A percentile compares a stretch with the other conserved stretches of the same genome.
Conservation (phyloP, 2,888 invertebrate genomes). For the Geotrupes spiniger region DNA sequence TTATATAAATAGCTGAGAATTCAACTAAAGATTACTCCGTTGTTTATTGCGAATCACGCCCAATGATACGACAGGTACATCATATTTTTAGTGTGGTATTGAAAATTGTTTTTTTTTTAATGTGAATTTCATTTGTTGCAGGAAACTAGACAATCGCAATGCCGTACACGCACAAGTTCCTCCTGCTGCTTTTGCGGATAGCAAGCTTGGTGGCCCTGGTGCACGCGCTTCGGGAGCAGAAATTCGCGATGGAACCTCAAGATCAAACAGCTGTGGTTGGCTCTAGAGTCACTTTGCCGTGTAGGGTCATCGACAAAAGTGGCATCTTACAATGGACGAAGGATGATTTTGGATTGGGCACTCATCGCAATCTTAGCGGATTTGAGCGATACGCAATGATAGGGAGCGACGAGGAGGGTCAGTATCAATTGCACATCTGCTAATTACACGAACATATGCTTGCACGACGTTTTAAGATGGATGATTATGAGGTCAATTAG, state of each 20-base stretch:
- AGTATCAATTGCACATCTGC: conserved; percentile 35
- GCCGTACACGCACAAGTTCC: conserved; percentile 44
- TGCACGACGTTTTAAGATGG: not conserved
- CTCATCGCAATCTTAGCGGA: conserved; percentile 84
- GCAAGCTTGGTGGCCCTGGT: conserved; percentile 8
- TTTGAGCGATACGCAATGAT: conserved; percentile 95
- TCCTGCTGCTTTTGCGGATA: conserved; percentile 42
- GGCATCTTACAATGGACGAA: conserved; percentile 97
- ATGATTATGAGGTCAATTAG: no score
- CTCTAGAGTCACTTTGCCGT: conserved; percentile 83
- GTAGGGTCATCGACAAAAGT: conserved; percentile 81
- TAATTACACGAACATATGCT: not conserved
- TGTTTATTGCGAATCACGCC: no score
- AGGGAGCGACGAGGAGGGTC: conserved; percentile 92
- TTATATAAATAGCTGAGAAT: no score
- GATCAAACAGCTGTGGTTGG: conserved; percentile 89
- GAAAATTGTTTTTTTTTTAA: no score
- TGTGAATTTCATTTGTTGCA: no score
- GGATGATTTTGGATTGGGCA: conserved; percentile 92
- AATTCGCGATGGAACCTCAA: conserved; percentile 89
- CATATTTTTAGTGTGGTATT: no score
- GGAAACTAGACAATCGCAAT: conserved; percentile 34
- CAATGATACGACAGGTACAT: no score
- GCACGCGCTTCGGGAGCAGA: conserved; percentile 61
- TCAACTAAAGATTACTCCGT: no score